phyloP scores from a whole-genome alignment of 1,140 invertebrate genomes.

The Drosophila elegans region DNA sequence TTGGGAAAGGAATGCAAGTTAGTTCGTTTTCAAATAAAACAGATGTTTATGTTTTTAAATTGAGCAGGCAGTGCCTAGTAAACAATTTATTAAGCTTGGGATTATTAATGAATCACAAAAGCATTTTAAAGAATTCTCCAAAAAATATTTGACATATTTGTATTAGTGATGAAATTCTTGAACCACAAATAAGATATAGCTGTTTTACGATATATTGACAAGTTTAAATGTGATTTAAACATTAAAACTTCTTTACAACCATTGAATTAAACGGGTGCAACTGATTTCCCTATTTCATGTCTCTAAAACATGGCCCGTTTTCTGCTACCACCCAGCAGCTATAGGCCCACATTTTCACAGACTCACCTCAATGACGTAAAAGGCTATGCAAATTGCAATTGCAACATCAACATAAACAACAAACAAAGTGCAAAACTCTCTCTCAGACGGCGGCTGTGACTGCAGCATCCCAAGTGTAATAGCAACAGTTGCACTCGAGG shows the following conservation, averaged over 20 bases:
- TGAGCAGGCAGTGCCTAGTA: background rate
- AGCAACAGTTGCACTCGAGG: slow-evolving; percentile 50
- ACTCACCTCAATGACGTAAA: slow-evolving; percentile 38
- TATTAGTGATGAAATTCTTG: too few relatives aligned
- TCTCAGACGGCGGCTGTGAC: slow-evolving; percentile 17
- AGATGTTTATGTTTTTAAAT: background rate
- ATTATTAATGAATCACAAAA: too few relatives aligned
- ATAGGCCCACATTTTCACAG: slow-evolving; percentile 19
- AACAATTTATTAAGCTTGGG: too few relatives aligned
- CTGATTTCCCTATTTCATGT: slow-evolving; percentile 16
- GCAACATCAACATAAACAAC: slow-evolving; percentile 47
- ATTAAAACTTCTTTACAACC: slow-evolving; percentile 4
- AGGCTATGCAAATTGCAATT: slow-evolving; percentile 48
- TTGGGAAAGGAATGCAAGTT: background rate
- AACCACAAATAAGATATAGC: background rate
- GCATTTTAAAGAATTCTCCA: too few relatives aligned
- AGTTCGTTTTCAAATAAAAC: background rate
- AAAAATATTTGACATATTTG: too few relatives aligned
- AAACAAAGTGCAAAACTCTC: slow-evolving; percentile 35
- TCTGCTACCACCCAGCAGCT: background rate
- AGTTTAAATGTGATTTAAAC: background rate
- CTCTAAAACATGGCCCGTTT: slow-evolving; percentile 1
- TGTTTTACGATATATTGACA: background rate
- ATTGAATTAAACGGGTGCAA: too few relatives aligned
- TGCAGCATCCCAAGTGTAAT: slow-evolving; percentile 30